Base-by-base conservation (phyloP, 2,797 vertebrate genomes). In the Tinamus major region DNA sequence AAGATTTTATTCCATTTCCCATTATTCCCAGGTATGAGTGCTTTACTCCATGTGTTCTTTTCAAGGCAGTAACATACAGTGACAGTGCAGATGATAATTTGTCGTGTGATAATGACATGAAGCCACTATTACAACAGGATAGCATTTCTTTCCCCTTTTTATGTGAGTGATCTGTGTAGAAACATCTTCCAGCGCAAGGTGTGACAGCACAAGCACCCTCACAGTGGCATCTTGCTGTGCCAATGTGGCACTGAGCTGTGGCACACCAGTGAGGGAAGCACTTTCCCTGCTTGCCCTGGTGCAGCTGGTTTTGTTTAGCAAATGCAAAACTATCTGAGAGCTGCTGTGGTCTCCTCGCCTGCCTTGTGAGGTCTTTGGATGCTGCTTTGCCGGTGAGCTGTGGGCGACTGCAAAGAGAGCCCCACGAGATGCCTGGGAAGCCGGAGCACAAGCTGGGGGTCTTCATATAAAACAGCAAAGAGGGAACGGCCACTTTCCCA, bases 31-130 rank as follows among this genome's bases (percentile, higher is more conserved):
- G 42, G 6, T 65, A 48, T 39, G 35, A 53, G 44, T 10, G 10
- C 0, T 0, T 64, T 41, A 35, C 61, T 7, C 16, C 42, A 6
- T 11, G 31, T 16, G 21, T 64, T 55, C 33, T 80, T 29, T 26
- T 8, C 21, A 12, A 8, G 62, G 33, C 31, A 70, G 27, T 23
- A 13, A 48, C 1, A 44, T 33, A 24, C 8, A 27, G 24, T 24
- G 53, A 76, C 14, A 24, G 61, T 11, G 21, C 7, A 13, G 0
- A 0, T 15, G 53, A 24, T 12, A 41, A 55, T 61, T 42, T 56
- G 26, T 20, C 6, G 33, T 24, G 3, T 26, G 10, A 31, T 24
- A 20, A 27, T 10, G 41, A 17, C n/a, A 55, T 7, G 4, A 8
- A 7, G 21, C 9, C 17, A 8, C 41, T 41, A 1, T 10, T 27